These are phyloP conservation scores for Andrena praecox DNA, from an alignment of 2,888 invertebrate genomes.

Conservation along the genomic window DNA sequence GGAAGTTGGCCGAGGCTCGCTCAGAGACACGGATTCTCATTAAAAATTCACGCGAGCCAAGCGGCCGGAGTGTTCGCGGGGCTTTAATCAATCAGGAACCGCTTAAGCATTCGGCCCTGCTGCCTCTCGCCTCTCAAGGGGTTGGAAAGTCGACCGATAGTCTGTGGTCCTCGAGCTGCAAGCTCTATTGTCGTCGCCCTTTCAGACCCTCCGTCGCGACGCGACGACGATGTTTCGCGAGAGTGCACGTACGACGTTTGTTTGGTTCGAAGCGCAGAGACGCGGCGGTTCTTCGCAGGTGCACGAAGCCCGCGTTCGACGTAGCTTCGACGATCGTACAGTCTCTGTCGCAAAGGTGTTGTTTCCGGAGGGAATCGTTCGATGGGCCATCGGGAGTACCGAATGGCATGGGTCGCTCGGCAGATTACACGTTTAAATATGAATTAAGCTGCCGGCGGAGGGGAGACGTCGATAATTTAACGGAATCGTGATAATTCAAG, in stretches of 20 bases:
- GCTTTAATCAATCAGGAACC: slow-evolving; percentile 57
- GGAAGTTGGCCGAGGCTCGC: slow-evolving; percentile 29
- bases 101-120: slow-evolving; percentile 36
- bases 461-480: slow-evolving; percentile 37
- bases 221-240: not conserved
- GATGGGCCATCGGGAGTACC: not conserved
- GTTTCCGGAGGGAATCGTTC: not conserved
- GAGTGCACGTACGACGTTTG: not conserved
- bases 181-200: slow-evolving; percentile 9
- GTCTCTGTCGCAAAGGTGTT: not conserved
- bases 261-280: not conserved
- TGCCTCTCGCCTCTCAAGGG: slow-evolving; percentile 5
- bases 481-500: slow-evolving; percentile 38
- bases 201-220: not conserved
- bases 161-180: not conserved
- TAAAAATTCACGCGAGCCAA: slow-evolving; percentile 62
- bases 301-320: too few species aligned
- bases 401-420: slow-evolving; percentile 2
- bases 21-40: slow-evolving; percentile 55
- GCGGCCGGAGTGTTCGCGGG: slow-evolving; percentile 22
- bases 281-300: not conserved
- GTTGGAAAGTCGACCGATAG: slow-evolving; percentile 10
- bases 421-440: slow-evolving; percentile 23
- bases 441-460: not conserved
- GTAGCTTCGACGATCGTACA: too few species aligned